phyloP scores from a whole-genome alignment of 2,113 vertebrate genomes.

The Numida meleagris region DNA sequence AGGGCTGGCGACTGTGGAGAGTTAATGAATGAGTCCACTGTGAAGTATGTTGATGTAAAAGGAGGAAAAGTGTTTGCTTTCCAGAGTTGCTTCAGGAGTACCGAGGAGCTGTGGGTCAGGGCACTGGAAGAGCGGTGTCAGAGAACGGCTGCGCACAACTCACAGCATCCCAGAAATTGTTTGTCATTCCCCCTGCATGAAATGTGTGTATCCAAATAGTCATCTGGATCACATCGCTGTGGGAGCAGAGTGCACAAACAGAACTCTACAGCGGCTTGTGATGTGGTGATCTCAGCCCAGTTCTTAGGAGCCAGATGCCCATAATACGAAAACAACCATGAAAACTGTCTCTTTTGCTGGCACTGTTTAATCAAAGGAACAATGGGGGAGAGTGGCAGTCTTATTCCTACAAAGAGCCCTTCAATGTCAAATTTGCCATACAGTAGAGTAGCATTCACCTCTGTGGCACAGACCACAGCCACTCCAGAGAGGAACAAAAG shows the following conservation, averaged over 20 bases:
- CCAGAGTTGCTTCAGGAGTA: not conserved
- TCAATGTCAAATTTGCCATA: slow-evolving; percentile 71
- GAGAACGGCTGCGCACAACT: not conserved
- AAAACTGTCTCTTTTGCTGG: slow-evolving; percentile 63
- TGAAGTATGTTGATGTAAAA: not conserved
- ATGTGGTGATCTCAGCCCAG: slow-evolving; percentile 61
- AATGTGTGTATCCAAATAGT: slow-evolving; percentile 17
- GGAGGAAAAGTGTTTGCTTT: not conserved
- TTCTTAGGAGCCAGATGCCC: slow-evolving; percentile 63
- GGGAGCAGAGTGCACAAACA: not conserved
- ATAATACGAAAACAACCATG: slow-evolving; percentile 61
- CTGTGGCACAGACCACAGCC: slow-evolving; percentile 64
- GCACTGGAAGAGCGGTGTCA: not conserved
- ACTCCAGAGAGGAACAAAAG: slow-evolving; percentile 65
- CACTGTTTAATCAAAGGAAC: slow-evolving; percentile 60
- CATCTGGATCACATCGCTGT: slow-evolving; percentile 21
- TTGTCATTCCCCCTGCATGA: not conserved
- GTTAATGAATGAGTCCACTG: not conserved
- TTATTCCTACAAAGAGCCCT: slow-evolving; percentile 63
- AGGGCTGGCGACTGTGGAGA: not conserved
- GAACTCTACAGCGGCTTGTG: slow-evolving; percentile 29
- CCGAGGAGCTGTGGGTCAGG: not conserved
- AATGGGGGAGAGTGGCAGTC: slow-evolving; percentile 61
- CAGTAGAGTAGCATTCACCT: slow-evolving; percentile 66
- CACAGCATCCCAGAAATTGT: not conserved